These are phyloP conservation scores for Holocentrus rufus DNA, from an alignment of 2,797 vertebrate species.

Conservation along the genomic window DNA sequence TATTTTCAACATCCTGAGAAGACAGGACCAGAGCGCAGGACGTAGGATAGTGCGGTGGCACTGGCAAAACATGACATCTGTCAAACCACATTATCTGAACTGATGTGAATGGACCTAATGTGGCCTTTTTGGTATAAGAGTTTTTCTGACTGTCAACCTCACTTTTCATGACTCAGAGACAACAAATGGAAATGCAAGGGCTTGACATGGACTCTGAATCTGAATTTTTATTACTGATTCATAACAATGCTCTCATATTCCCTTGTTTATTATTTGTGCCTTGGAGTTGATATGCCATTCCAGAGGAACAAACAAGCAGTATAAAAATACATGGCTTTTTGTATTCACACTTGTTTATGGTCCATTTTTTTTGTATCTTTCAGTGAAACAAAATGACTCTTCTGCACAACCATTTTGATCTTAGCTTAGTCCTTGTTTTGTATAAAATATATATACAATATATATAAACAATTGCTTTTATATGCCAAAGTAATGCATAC, in stretches of 20 bases:
- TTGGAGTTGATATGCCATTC: constrained; percentile 44
- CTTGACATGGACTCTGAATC: constrained; percentile 3
- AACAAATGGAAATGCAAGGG: not conserved
- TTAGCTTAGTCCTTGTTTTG: constrained; percentile 30
- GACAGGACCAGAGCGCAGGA: constrained; percentile 52
- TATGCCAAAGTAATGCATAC: constrained; percentile 10
- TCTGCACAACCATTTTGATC: constrained; percentile 16
- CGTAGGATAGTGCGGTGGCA: constrained; percentile 57
- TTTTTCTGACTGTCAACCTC: constrained; percentile 3
- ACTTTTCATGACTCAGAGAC: not conserved
- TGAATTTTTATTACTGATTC: constrained; percentile 21
- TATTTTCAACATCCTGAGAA: constrained; percentile 52
- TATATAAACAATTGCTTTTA: constrained; percentile 11
- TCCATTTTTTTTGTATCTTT: constrained; percentile 18
- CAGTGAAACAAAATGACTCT: constrained; percentile 43
- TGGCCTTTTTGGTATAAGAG: constrained; percentile 70
- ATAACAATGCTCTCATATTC: not conserved
- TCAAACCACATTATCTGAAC: constrained; percentile 49
- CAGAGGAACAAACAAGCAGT: constrained; percentile 40
- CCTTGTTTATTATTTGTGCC: constrained; percentile 29
- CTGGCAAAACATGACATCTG: constrained; percentile 54
- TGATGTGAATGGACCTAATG: constrained; percentile 24
- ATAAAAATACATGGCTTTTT: constrained; percentile 58
- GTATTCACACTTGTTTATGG: constrained; percentile 57
- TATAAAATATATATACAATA: not conserved